phyloP scores from a whole-genome alignment of 2,888 invertebrate species.

The Amphipoea oculea region DNA sequence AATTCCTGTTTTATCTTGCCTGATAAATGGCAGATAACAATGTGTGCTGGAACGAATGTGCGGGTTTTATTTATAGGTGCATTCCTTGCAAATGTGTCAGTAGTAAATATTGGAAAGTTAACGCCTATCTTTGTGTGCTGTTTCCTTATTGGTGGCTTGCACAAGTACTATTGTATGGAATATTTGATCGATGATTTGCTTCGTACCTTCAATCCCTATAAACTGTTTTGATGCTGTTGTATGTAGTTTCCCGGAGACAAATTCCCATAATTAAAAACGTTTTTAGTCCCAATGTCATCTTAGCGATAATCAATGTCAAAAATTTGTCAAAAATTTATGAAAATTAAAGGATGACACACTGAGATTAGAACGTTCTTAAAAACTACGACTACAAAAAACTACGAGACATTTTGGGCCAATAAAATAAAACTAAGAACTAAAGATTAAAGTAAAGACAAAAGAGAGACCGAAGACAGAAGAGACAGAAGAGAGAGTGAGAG shows the following conservation, averaged over 20 bases:
- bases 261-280: neutral
- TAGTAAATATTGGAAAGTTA: constrained; percentile 49
- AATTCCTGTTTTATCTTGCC: constrained; percentile 53
- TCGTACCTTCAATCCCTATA: neutral
- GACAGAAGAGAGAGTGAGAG: too few species aligned
- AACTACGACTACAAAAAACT: too few species aligned
- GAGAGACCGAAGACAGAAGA: too few species aligned
- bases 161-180: constrained; percentile 20
- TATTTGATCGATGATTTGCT: constrained; percentile 23
- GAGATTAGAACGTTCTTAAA: neutral
- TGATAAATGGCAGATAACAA: constrained; percentile 60
- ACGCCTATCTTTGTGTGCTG: constrained; percentile 12
- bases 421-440: neutral
- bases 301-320: neutral
- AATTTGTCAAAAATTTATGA: neutral
- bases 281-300: neutral
- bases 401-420: neutral
- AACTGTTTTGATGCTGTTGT: neutral
- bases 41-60: constrained; percentile 39
- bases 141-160: constrained; percentile 44
- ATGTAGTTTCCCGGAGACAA: neutral
- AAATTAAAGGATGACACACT: neutral
- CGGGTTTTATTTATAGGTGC: constrained; percentile 36
- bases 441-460: too few species aligned
- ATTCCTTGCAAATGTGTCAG: constrained; percentile 49